Evolutionary conservation across 1,140 invertebrate species (phyloP).

Genomic region (Euwallacea fornicatus): DNA sequence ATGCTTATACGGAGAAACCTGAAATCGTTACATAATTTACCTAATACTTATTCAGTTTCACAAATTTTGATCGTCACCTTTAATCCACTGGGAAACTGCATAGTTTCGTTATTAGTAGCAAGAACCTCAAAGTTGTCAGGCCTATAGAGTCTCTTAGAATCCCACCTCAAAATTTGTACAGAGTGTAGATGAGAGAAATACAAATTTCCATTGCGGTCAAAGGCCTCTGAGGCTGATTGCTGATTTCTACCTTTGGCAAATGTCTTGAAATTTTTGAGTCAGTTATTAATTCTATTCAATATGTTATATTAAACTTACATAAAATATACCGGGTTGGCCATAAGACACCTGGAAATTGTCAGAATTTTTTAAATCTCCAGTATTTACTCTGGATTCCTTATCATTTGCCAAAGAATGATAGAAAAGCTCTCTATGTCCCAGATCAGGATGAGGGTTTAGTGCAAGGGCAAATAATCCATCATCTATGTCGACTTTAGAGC

Average conservation of each 20-base stretch:
- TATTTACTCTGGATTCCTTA: slow-evolving; percentile 68
- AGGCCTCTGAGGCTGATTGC: slow-evolving; percentile 59
- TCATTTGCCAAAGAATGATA: slow-evolving; percentile 74
- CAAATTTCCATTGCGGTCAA: slow-evolving; percentile 60
- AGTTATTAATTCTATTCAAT: too few relatives aligned
- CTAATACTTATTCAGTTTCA: too few relatives aligned
- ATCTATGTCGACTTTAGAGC: slow-evolving; percentile 71
- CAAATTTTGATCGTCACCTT: slow-evolving; percentile 55
- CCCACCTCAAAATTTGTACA: slow-evolving; percentile 63
- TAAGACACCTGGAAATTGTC: slow-evolving; percentile 55
- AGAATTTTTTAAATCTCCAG: slow-evolving; percentile 63
- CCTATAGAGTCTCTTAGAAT: slow-evolving; percentile 56
- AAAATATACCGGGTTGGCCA: slow-evolving; percentile 55
- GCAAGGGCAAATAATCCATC: slow-evolving; percentile 73
- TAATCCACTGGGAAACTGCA: slow-evolving; percentile 70
- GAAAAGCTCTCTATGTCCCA: slow-evolving; percentile 65
- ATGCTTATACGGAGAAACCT: slow-evolving; percentile 11
- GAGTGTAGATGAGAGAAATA: slow-evolving; percentile 63
- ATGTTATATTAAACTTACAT: slow-evolving; percentile 41
- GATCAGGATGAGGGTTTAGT: slow-evolving; percentile 58
- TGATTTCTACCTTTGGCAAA: slow-evolving; percentile 48
- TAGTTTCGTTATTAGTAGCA: slow-evolving; percentile 56
- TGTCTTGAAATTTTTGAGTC: too few relatives aligned
- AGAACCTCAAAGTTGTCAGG: slow-evolving; percentile 55
- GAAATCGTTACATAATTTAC: not conserved